Base-by-base conservation (phyloP, 2,797 vertebrate genomes). In the Mormyrops boulengeri region DNA sequence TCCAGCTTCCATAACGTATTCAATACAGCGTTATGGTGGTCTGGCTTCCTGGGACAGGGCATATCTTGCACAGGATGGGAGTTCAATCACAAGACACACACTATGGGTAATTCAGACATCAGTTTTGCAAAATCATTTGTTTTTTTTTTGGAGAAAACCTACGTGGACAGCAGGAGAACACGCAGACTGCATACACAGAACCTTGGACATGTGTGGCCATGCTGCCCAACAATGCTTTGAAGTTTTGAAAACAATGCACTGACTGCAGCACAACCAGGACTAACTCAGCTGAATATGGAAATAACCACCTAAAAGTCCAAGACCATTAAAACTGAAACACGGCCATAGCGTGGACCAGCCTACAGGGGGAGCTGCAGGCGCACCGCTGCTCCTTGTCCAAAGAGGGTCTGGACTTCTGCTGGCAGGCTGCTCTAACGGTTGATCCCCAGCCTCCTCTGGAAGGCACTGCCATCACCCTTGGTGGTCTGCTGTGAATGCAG, bases 381-480 rank as follows among this genome's bases (percentile, higher is more conserved):
- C 80, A 49, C 8, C 4, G 19, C 41, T 49, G 47, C 17, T 26
- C 82, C 44, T 85, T 12, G 22, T 12, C 82, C 47, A 12, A 30
- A 8, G 82, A 44, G 22, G 9, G 19, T 47, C 41, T 47, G 80
- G 69, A 1, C 38, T 41, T 22, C 80, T 84, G 44, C 44, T 22
- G 47, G 82, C 14, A 44, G 49, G n/a, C 44, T 90, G 84, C 90
- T 93, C 94, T 96, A 96, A 87, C 92, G 93, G 91, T 94, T 96
- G 87, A 92, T 88, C 84, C 98, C 97, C 0, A 97, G 92, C 92
- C 96, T 96, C 92, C 93, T 96, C 96, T 99, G 97, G 93, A 99
- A 99, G 84, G 96, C 89, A 17, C 96, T 95, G 3, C 98, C 97
- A 0, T 99, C 98, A 88, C 96, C 97, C 7, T 96, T 96, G 0